Conservation (phyloP, 2,113 vertebrate genomes). For the Caracal caracal region DNA sequence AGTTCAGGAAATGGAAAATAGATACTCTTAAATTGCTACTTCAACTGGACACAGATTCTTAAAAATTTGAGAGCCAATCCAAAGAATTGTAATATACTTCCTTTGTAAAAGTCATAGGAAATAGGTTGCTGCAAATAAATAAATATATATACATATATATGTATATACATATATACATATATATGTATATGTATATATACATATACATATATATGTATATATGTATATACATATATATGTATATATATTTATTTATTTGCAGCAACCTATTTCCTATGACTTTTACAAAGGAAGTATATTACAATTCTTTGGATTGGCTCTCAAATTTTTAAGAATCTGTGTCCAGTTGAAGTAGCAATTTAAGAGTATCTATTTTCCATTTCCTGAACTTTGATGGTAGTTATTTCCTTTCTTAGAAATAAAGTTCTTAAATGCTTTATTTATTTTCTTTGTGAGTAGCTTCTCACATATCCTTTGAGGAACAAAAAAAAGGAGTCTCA, state of each 20-base stretch:
- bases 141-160: not conserved
- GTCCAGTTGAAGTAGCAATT: not conserved
- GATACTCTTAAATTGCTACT: not conserved
- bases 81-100: not conserved
- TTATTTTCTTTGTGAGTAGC: not conserved
- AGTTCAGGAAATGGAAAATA: constrained; percentile 16
- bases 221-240: not conserved
- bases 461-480: not conserved
- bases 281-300: not conserved
- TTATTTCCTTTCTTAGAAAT: not conserved
- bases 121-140: not conserved
- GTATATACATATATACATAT: not conserved
- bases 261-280: not conserved
- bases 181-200: accelerated
- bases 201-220: not conserved
- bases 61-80: not conserved
- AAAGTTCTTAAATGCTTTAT: not conserved
- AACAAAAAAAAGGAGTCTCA: not conserved
- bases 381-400: not conserved
- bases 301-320: not conserved
- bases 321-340: not conserved
- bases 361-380: not conserved
- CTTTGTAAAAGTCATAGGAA: not conserved
- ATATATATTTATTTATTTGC: not conserved
- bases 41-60: not conserved